Conservation (phyloP, 2,113 vertebrate species). For the Grammomys dolichurus region DNA sequence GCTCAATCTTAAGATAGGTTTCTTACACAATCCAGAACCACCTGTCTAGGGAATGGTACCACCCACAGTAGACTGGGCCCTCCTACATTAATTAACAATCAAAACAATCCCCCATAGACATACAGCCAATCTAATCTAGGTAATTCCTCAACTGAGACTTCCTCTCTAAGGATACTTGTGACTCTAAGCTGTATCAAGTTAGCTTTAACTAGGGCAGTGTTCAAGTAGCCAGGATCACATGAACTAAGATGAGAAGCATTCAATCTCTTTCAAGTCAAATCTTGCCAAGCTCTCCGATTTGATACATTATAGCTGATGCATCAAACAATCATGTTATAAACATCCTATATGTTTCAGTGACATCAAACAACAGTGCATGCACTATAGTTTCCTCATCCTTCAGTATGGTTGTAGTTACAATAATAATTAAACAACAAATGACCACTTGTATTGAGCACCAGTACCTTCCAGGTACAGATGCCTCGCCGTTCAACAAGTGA, state of each 20-base stretch:
- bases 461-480: neutral
- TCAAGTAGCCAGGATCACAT: neutral
- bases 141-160: neutral
- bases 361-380: neutral
- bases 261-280: constrained; percentile 26
- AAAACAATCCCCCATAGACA: neutral
- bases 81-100: neutral
- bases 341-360: neutral
- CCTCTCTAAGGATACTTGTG: neutral
- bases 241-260: neutral
- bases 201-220: neutral
- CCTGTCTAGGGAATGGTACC: no score
- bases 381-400: neutral
- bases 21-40: neutral
- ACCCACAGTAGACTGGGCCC: neutral
- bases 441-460: neutral
- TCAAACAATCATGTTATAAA: constrained; percentile 13
- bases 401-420: neutral
- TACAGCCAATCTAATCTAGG: neutral
- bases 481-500: neutral
- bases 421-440: neutral
- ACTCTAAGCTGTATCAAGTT: neutral
- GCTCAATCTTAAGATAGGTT: neutral
- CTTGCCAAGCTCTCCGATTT: neutral
- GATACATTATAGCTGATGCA: neutral